Base-by-base conservation (phyloP, 2,113 vertebrate genomes). In the Chaetorhynchus papuensis region DNA sequence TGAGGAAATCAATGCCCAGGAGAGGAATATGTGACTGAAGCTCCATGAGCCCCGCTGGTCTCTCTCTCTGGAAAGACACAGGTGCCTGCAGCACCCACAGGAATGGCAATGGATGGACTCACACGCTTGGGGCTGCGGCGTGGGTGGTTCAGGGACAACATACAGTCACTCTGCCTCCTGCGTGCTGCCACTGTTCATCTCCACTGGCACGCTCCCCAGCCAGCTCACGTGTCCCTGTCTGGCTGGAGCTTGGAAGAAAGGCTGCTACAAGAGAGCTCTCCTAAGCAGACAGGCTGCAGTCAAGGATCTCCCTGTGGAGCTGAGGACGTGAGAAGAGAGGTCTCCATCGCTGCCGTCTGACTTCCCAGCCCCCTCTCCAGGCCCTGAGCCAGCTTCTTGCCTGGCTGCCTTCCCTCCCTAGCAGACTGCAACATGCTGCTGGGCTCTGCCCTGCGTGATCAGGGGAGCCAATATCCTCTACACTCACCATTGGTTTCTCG, bases 81-180 rank as follows among this genome's bases (percentile, higher is more conserved):
- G 27, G 11, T 35, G 23, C 35, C 61, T 60, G 37, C 49, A 59
- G 57, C 52, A 47, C 30, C 6, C 42, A 13, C 54, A 35, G 83
- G 45, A 53, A 61, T 10, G 13, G 59, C 45, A 53, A 7, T 7
- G 57, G 66, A 37, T 3, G 11, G 35, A 33, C 37, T 53, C 49
- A 33, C 1, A 2, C 3, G 2, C 35, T 1, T 7, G 7, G 21
- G 39, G 37, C 45, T 65, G 66, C 0, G 3, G 41, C 0, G 0
- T 50, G 17, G 45, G 45, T 83, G 50, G 45, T 6, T 89, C n/a
- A 71, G 21, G 69, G 70, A 71, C 54, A 93, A 28, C 19, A 31
- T 0, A 0, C 26, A 81, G 60, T 42, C 50, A 6, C 30, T 35
- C 39, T 65, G 83, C 44, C n/a, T 83, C 75, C 6, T 45, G 26